Conservation (phyloP, 2,113 vertebrate species). For the Ciconia boyciana region DNA sequence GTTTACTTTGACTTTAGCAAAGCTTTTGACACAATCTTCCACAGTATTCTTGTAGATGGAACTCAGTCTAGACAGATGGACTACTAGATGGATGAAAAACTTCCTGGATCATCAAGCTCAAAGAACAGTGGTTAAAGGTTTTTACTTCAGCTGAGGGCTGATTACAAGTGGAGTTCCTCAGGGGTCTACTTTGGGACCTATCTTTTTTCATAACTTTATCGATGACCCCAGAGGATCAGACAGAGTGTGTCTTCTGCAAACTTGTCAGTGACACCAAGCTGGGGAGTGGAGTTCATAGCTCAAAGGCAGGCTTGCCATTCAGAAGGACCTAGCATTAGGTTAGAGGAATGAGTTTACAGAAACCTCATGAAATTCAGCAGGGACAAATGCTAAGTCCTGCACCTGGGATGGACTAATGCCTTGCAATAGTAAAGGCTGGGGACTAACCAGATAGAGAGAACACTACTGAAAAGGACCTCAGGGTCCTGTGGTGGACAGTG, state of each 20-base stretch:
- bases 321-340: not conserved
- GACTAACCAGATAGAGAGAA: not conserved
- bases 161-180: not conserved
- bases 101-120: not conserved
- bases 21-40: not conserved
- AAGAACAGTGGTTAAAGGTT: not conserved
- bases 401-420: not conserved
- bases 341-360: not conserved
- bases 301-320: not conserved
- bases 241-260: not conserved
- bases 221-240: not conserved
- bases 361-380: not conserved
- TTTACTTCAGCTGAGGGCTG: not conserved
- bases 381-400: not conserved
- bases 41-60: not conserved
- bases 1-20: not conserved
- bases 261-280: not conserved
- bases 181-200: not conserved
- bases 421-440: not conserved
- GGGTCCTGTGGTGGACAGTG: not conserved
- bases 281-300: not conserved
- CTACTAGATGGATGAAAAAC: not conserved
- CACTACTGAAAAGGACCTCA: not conserved
- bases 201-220: not conserved
- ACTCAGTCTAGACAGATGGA: not conserved